phyloP scores from a whole-genome alignment of 1,140 invertebrate species.

The Leptopilina boulardi region DNA sequence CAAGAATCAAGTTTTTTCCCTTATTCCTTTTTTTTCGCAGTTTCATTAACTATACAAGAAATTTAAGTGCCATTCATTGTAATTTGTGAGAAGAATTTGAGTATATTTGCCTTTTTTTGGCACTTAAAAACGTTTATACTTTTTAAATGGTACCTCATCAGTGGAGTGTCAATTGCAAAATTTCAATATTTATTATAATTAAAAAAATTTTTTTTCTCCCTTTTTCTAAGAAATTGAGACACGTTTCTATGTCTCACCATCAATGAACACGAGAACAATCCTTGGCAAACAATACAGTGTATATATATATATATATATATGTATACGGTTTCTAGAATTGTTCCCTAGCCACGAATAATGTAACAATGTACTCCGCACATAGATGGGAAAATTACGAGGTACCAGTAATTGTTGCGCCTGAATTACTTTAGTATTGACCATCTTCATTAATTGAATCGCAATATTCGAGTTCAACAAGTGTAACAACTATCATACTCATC shows the following conservation, averaged over 20 bases:
- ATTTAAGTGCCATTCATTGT: conserved; percentile 15
- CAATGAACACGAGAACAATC: not conserved
- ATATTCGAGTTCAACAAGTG: not conserved
- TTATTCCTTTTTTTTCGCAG: not conserved
- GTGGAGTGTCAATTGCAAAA: no score
- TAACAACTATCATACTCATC: no score
- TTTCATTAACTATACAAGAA: not conserved
- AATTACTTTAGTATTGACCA: conserved; percentile 1
- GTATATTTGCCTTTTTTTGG: not conserved
- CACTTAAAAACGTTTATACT: not conserved
- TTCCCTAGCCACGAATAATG: not conserved
- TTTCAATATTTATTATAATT: not conserved
- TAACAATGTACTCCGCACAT: not conserved
- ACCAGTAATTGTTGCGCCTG: not conserved
- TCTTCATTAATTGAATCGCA: conserved; percentile 19
- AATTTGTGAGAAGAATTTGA: not conserved
- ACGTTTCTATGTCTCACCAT: not conserved
- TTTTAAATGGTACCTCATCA: not conserved
- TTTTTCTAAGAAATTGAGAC: not conserved
- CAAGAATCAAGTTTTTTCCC: not conserved
- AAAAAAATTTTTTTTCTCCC: not conserved
- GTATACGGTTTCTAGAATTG: not conserved
- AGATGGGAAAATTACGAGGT: not conserved
- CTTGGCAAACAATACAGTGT: not conserved
- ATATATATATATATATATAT: no score